phyloP scores from a whole-genome alignment of 1,140 invertebrate species.

The Drosophila nannoptera region DNA sequence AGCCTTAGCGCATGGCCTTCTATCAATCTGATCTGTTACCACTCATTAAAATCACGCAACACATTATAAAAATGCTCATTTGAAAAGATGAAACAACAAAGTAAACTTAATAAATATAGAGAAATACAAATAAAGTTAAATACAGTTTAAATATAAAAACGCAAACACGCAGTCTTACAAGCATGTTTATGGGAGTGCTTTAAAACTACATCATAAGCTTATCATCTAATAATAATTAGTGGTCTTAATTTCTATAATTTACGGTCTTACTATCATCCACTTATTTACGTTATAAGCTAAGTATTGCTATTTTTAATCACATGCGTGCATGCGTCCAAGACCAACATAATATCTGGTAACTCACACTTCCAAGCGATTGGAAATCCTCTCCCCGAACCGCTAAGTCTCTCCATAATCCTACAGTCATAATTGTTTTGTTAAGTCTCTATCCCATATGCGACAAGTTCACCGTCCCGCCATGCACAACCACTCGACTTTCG shows the following conservation, averaged over 20 bases:
- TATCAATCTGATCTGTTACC: slow-evolving; percentile 7
- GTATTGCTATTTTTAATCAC: slow-evolving; percentile 73
- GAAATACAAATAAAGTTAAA: slow-evolving; percentile 36
- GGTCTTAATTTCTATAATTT: slow-evolving; percentile 67
- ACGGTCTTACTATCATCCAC: slow-evolving; percentile 51
- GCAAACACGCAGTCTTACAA: slow-evolving; percentile 38
- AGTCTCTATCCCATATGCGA: neutral
- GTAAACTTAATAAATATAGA: slow-evolving; percentile 52
- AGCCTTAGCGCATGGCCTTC: slow-evolving; percentile 13
- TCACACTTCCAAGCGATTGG: no score
- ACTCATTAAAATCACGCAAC: slow-evolving; percentile 31
- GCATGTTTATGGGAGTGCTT: slow-evolving; percentile 38
- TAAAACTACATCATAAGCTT: slow-evolving; percentile 56
- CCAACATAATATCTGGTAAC: slow-evolving; percentile 25
- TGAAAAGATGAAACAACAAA: slow-evolving; percentile 14
- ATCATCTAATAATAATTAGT: slow-evolving; percentile 48
- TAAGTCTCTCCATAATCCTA: neutral
- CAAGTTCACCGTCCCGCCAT: slow-evolving; percentile 10
- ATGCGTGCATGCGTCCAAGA: slow-evolving; percentile 70
- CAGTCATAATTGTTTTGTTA: slow-evolving; percentile 22
- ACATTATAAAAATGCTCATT: slow-evolving; percentile 65
- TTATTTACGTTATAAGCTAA: slow-evolving; percentile 73
- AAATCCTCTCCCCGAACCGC: no score
- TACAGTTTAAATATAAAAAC: slow-evolving; percentile 35
- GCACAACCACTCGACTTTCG: slow-evolving; percentile 55